Evolutionary conservation across 2,113 vertebrate genomes (phyloP).

Genomic region (Chloropsis hardwickii): DNA sequence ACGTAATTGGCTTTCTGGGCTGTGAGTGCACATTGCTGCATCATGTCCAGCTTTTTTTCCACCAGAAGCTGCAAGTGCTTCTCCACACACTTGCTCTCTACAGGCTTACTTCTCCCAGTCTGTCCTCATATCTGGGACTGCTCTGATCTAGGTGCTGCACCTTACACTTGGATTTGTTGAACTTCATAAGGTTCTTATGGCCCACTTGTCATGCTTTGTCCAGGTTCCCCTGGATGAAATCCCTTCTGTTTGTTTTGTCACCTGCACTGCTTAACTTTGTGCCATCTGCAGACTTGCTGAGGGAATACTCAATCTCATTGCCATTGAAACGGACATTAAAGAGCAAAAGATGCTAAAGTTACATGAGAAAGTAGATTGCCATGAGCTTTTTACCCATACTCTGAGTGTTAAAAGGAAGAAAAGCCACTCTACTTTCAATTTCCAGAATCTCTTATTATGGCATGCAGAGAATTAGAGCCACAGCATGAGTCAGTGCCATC

Average conservation of each 20-base stretch:
- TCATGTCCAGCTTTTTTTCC: background rate
- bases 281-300: background rate
- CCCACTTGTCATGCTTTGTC: background rate
- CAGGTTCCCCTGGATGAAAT: background rate
- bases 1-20: background rate
- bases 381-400: background rate
- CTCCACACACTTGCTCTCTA: too few relatives aligned
- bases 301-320: background rate
- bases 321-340: background rate
- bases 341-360: background rate
- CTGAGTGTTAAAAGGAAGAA: background rate
- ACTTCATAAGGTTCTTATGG: background rate
- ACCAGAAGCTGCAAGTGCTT: background rate
- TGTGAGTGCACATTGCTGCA: background rate
- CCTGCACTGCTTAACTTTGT: background rate
- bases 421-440: fast-evolving
- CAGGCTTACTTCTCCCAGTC: background rate
- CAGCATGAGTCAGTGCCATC: background rate
- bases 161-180: background rate
- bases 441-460: background rate
- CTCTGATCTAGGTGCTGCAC: background rate
- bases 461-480: fast-evolving
- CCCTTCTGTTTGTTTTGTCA: background rate
- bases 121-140: background rate
- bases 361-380: background rate